Conservation (phyloP, 1,140 invertebrate genomes). For the Drosophila sproati region DNA sequence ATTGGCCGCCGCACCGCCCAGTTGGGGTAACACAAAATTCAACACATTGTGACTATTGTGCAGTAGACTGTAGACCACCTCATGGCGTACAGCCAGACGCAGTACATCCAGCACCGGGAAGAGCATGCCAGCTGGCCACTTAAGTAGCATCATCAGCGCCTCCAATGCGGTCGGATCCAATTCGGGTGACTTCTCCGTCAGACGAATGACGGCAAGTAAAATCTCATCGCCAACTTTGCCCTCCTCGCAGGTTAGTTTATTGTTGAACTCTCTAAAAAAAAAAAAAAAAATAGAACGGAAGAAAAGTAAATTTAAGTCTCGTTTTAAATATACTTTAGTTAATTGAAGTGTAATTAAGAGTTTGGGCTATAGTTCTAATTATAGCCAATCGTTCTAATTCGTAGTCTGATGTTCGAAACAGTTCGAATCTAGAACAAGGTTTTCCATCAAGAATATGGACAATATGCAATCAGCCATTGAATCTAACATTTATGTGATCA, state of each 20-base stretch:
- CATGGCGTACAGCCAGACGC: slow-evolving; percentile 90
- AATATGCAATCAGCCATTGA: no score
- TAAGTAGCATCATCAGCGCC: slow-evolving; percentile 88
- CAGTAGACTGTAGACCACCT: slow-evolving; percentile 87
- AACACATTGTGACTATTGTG: slow-evolving; percentile 85
- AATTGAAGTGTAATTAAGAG: no score
- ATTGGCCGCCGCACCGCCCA: slow-evolving; percentile 87
- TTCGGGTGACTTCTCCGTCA: slow-evolving; percentile 85
- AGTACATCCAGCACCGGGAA: slow-evolving; percentile 95
- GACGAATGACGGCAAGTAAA: slow-evolving; percentile 87
- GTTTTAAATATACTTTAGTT: no score
- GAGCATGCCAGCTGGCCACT: slow-evolving; percentile 92
- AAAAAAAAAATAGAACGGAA: no score
- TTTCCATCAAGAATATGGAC: no score
- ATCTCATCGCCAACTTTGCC: slow-evolving; percentile 86
- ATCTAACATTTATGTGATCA: no score
- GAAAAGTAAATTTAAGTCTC: no score
- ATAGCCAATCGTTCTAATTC: no score
- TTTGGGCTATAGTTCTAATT: no score
- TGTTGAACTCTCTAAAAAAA: slow-evolving; percentile 90
- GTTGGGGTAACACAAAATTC: slow-evolving; percentile 79
- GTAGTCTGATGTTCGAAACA: no score
- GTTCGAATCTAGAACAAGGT: no score
- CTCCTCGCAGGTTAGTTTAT: slow-evolving; percentile 85
- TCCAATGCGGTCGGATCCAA: slow-evolving; percentile 85